A percentile compares a stretch with the other conserved stretches of the same genome.
Evolutionary conservation across 2,797 vertebrate species (phyloP).

Genomic region (Ceryle rudis): DNA sequence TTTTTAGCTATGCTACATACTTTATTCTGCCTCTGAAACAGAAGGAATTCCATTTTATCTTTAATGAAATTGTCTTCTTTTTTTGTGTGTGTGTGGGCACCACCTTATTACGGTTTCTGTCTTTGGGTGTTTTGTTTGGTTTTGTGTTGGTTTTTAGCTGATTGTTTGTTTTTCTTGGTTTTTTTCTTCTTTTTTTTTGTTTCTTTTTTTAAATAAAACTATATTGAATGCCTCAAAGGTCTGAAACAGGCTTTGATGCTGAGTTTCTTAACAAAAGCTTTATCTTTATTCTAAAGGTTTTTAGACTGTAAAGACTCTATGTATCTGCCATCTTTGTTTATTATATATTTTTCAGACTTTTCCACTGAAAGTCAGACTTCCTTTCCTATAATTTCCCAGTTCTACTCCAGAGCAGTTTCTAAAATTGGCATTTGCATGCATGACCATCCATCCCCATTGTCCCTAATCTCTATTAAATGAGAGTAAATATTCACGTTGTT

Average conservation of each 20-base stretch:
- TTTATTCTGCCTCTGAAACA: neutral
- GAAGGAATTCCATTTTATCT: neutral
- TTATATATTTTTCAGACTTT: neutral
- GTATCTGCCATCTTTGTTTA: neutral
- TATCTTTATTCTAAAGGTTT: neutral
- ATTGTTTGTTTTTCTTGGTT: neutral
- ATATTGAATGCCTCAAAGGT: too few relatives aligned
- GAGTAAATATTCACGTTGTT: neutral
- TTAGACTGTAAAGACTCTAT: neutral
- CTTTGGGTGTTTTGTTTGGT: too few relatives aligned
- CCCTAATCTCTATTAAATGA: neutral
- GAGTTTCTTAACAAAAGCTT: neutral
- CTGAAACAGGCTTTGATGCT: too few relatives aligned
- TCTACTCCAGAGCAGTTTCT: neutral
- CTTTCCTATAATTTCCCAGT: neutral
- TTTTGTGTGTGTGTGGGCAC: neutral
- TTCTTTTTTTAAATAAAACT: too few relatives aligned
- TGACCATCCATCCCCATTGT: neutral
- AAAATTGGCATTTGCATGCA: neutral
- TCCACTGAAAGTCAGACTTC: neutral
- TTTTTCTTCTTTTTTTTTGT: neutral
- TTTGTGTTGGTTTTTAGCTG: too few relatives aligned
- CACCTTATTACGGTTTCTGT: neutral
- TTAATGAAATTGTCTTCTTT: neutral
- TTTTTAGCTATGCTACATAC: neutral